Evolutionary conservation across 2,797 vertebrate species (phyloP).

Genomic region (Potorous gilbertii): DNA sequence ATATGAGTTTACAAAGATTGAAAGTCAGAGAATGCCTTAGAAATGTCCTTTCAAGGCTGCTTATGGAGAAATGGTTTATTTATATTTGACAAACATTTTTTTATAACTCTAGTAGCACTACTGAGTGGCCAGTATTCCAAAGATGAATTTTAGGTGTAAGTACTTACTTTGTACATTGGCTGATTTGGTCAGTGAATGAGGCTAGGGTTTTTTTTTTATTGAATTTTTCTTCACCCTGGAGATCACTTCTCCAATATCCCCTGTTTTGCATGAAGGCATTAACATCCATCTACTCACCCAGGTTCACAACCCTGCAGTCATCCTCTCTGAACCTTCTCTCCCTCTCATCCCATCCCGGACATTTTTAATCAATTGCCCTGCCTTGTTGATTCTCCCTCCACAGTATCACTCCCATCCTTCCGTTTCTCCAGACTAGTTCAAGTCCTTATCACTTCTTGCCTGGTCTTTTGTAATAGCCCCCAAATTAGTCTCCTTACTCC

Average conservation of each 20-base stretch:
- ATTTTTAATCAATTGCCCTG: neutral
- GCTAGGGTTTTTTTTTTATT: neutral
- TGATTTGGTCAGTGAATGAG: neutral
- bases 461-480: neutral
- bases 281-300: neutral
- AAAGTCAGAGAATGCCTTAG: neutral
- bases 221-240: neutral
- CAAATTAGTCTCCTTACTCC: neutral
- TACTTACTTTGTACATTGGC: neutral
- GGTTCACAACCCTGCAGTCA: neutral
- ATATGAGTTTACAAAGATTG: neutral
- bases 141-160: neutral
- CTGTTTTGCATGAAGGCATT: neutral
- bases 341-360: neutral
- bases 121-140: neutral
- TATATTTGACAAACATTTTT: slow-evolving; percentile 3
- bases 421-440: neutral
- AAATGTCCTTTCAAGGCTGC: neutral
- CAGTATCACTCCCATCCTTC: neutral
- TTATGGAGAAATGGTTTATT: neutral
- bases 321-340: neutral
- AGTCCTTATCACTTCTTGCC: neutral
- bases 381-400: neutral
- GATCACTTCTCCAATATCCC: neutral
- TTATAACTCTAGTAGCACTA: neutral